Conservation (phyloP, 2,797 vertebrate species). For the Sitta carolinensis region DNA sequence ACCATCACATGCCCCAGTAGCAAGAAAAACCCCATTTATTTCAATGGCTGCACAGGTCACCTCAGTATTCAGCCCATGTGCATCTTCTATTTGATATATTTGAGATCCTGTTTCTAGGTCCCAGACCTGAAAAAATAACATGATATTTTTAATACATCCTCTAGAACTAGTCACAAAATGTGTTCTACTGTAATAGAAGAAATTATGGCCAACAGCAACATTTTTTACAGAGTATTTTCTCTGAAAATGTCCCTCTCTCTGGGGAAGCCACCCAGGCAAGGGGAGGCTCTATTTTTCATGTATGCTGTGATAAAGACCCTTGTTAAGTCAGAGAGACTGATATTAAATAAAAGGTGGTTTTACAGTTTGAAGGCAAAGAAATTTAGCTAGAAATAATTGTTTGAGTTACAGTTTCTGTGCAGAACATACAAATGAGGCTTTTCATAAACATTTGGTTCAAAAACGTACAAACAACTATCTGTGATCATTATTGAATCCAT, state of each 20-base stretch:
- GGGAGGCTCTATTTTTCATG: not conserved
- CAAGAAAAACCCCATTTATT: constrained; percentile 64
- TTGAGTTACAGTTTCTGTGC: not conserved
- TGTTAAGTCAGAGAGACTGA: not conserved
- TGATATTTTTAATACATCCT: not conserved
- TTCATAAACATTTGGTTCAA: not conserved
- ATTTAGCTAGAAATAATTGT: not conserved
- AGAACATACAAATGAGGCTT: not conserved
- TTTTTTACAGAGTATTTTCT: not conserved
- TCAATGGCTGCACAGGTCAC: constrained; percentile 71
- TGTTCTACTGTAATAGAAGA: not conserved
- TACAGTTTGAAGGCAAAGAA: not conserved
- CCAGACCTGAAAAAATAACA: constrained; percentile 72
- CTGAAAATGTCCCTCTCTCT: not conserved
- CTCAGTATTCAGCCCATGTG: constrained; percentile 68
- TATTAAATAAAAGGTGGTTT: not conserved
- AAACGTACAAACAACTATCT: not conserved
- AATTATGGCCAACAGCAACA: not conserved
- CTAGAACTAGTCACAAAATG: not conserved
- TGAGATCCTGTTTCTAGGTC: constrained; percentile 73
- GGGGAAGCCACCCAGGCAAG: not conserved
- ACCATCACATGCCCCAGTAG: constrained; percentile 77
- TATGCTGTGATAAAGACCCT: not conserved
- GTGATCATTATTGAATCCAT: not conserved
- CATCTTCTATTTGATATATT: constrained; percentile 75